phyloP scores from a whole-genome alignment of 2,113 vertebrate genomes.

The Varanus komodoensis region DNA sequence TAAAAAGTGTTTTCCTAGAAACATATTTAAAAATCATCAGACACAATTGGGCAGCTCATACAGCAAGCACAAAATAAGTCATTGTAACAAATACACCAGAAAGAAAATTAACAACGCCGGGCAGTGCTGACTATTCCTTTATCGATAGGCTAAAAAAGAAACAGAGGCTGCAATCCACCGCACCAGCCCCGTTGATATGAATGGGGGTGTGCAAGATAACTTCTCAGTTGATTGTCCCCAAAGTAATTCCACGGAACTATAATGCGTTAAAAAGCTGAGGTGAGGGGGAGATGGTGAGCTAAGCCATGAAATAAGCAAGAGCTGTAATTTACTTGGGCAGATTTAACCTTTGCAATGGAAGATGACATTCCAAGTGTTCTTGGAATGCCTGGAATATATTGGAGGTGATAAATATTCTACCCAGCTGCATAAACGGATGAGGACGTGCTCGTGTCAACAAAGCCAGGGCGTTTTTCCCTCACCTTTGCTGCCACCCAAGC shows the following conservation, averaged over 20 bases:
- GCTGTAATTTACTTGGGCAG: slow-evolving; percentile 36
- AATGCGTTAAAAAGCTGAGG: slow-evolving; percentile 7
- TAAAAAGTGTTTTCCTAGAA: slow-evolving; percentile 42
- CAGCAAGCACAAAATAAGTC: slow-evolving; percentile 58
- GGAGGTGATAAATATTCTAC: rapidly evolving
- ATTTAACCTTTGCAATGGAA: not conserved
- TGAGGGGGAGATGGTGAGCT: not conserved
- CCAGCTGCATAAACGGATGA: not conserved
- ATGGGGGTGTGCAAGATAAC: not conserved
- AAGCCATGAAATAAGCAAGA: slow-evolving; percentile 37
- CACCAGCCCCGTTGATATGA: not conserved
- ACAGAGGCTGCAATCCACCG: no score
- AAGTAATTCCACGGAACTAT: slow-evolving; percentile 31
- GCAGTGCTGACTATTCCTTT: slow-evolving; percentile 5
- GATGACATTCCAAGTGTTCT: not conserved
- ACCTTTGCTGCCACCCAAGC: not conserved
- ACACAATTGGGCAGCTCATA: slow-evolving; percentile 53
- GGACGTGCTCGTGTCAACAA: not conserved
- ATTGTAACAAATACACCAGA: slow-evolving; percentile 38
- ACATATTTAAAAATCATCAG: slow-evolving; percentile 57
- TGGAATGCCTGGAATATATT: not conserved
- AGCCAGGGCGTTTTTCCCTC: not conserved
- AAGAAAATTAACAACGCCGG: slow-evolving; percentile 55
- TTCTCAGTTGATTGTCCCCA: not conserved
- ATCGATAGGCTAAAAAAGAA: no score